A percentile compares a stretch with the other conserved stretches of the same genome.
These are phyloP conservation scores for Notothenia coriiceps DNA, from an alignment of 2,113 vertebrate species.

Conservation along the genomic window DNA sequence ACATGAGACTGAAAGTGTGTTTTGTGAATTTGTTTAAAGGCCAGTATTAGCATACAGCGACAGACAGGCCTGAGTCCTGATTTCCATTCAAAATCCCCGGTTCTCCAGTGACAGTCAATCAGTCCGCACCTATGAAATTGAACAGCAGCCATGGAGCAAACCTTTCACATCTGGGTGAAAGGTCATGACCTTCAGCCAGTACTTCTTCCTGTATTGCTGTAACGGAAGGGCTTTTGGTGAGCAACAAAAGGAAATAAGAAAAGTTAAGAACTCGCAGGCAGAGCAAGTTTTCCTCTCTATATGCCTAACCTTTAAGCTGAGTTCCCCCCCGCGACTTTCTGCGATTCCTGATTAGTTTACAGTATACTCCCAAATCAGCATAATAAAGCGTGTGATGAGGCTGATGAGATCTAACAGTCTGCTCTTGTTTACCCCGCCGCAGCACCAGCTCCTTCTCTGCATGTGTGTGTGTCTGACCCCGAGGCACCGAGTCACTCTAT, in stretches of 20 bases:
- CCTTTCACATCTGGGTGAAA: conserved; percentile 51
- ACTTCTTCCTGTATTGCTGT: neutral
- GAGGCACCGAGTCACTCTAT: conserved; percentile 85
- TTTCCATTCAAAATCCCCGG: conserved; percentile 70
- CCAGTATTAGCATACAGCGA: conserved; percentile 85
- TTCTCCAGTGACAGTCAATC: conserved; percentile 70
- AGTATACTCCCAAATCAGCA: conserved; percentile 80
- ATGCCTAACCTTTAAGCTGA: conserved; percentile 80
- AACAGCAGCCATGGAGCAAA: conserved; percentile 26
- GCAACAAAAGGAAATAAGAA: conserved; percentile 30
- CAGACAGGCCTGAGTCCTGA: conserved; percentile 71
- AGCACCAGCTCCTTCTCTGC: conserved; percentile 74
- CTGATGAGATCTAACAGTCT: conserved; percentile 82
- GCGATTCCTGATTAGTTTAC: conserved; percentile 82
- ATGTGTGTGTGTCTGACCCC: conserved; percentile 80
- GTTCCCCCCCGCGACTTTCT: conserved; percentile 37
- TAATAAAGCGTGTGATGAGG: conserved; percentile 80
- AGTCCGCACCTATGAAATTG: conserved; percentile 46
- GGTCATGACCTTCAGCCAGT: conserved; percentile 47
- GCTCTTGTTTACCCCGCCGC: conserved; percentile 80
- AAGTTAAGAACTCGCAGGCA: conserved; percentile 67
- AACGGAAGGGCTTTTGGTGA: neutral
- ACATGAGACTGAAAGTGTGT: conserved; percentile 76
- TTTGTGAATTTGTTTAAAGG: conserved; percentile 84
- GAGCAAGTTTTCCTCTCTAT: conserved; percentile 63